Conservation (phyloP, 1,140 invertebrate genomes). For the Nasonia longicornis region DNA sequence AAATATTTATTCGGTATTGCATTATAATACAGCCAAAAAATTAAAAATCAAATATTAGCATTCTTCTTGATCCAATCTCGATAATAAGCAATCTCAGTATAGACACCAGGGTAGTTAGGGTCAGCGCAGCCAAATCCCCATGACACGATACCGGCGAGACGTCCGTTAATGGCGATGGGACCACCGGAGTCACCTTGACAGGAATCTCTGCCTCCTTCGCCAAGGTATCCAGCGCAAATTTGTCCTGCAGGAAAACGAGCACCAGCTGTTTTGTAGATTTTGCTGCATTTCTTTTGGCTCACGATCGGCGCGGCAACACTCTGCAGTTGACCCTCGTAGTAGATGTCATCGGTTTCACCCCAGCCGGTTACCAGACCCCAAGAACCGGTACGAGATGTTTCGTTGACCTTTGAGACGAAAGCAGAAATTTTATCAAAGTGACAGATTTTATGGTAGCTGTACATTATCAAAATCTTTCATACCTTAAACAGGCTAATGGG, state of each 20-base stretch:
- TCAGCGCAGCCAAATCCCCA: conserved; percentile 71
- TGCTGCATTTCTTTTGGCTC: conserved; percentile 46
- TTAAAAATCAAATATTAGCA: too few species aligned
- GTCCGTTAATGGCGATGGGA: conserved; percentile 57
- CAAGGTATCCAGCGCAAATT: conserved; percentile 66
- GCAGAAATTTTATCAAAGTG: too few species aligned
- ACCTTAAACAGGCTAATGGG: conserved; percentile 36
- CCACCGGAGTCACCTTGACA: conserved; percentile 68
- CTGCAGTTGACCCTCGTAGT: conserved; percentile 39
- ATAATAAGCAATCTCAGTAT: conserved; percentile 63
- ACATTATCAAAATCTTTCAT: too few species aligned
- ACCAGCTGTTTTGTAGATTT: conserved; percentile 38
- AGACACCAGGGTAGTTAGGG: conserved; percentile 68
- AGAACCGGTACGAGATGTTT: conserved; percentile 44
- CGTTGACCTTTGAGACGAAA: conserved; percentile 8
- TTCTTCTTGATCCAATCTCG: too few species aligned
- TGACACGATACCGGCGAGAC: conserved; percentile 70
- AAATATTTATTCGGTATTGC: too few species aligned
- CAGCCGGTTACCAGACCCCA: conserved; percentile 57
- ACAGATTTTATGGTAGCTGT: too few species aligned
- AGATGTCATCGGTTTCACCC: conserved; percentile 49
- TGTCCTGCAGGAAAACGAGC: conserved; percentile 51
- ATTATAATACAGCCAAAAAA: too few species aligned
- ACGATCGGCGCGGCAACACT: conserved; percentile 51
- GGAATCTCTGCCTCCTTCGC: conserved; percentile 66